These are phyloP conservation scores for Ophion slaviceki DNA, from an alignment of 2,888 invertebrate species.

Conservation along the genomic window DNA sequence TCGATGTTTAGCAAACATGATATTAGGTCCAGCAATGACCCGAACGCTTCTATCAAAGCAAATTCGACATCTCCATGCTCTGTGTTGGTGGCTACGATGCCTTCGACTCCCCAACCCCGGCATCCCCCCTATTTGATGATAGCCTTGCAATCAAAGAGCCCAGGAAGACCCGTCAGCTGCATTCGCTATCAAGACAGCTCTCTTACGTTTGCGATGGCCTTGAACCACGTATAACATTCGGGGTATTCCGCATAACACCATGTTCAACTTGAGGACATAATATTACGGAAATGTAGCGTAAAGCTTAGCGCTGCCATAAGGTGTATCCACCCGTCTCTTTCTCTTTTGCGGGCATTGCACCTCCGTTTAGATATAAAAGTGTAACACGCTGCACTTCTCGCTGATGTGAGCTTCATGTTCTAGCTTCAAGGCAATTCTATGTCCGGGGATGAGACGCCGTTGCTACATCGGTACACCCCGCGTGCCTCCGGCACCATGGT, in stretches of 20 bases:
- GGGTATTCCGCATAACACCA: not conserved
- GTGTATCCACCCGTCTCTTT: constrained; percentile 35
- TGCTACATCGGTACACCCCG: constrained; percentile 47
- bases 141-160: not conserved
- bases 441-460: constrained; percentile 33
- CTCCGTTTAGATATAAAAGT: constrained; percentile 44
- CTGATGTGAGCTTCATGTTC: constrained; percentile 32
- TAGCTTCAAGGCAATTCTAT: constrained; percentile 50
- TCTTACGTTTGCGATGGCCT: not conserved
- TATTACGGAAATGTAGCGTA: constrained; percentile 69
- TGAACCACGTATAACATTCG: not conserved
- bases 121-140: not conserved
- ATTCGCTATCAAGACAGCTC: not conserved
- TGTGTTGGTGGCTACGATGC: too few species aligned
- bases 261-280: constrained; percentile 33
- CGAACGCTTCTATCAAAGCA: too few species aligned
- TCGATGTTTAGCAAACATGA: too few species aligned
- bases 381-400: constrained; percentile 38
- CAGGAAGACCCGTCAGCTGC: not conserved
- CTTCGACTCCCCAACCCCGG: too few species aligned
- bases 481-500: constrained; percentile 29
- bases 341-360: constrained; percentile 46
- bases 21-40: too few species aligned
- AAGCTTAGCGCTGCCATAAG: constrained; percentile 65
- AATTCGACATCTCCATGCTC: too few species aligned